These are phyloP conservation scores for Spodoptera picta DNA, from an alignment of 2,888 invertebrate genomes.

Conservation along the genomic window DNA sequence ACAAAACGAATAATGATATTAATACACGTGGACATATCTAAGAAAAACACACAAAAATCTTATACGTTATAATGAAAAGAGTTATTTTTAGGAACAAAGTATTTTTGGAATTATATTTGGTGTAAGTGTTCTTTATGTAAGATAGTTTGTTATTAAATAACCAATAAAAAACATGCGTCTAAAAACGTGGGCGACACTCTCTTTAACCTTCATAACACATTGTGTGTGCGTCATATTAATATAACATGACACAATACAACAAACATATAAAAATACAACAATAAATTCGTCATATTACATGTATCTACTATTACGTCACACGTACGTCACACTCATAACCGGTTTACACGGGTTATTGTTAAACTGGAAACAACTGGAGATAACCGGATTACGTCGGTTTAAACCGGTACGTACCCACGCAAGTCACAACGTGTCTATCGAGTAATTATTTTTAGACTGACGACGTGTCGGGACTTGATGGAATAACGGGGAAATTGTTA, in stretches of 20 bases:
- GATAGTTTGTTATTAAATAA: no score
- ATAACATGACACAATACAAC: background rate
- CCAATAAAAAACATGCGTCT: no score
- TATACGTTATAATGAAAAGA: no score
- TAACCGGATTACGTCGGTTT: slow-evolving; percentile 41
- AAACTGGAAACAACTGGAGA: slow-evolving; percentile 31
- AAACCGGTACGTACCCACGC: slow-evolving; percentile 14
- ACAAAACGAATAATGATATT: slow-evolving; percentile 17
- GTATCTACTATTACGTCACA: slow-evolving; percentile 13
- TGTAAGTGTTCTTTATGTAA: no score
- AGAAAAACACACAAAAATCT: background rate
- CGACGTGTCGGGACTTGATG: slow-evolving; percentile 4
- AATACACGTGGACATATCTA: background rate
- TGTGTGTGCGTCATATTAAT: no score
- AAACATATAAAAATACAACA: background rate
- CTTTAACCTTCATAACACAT: no score
- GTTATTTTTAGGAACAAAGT: no score
- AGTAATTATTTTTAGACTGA: slow-evolving; percentile 37
- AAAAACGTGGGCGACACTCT: no score
- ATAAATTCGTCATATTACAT: background rate
- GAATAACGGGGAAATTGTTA: slow-evolving; percentile 11
- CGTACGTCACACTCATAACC: slow-evolving; percentile 24
- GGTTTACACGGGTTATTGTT: slow-evolving; percentile 37
- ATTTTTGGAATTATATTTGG: no score
- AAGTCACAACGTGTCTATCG: slow-evolving; percentile 17